Evolutionary conservation across 1,140 invertebrate species (phyloP), one percentile per base, ranked within the genome.

Genomic region (Drosophila kikkawai): DNA sequence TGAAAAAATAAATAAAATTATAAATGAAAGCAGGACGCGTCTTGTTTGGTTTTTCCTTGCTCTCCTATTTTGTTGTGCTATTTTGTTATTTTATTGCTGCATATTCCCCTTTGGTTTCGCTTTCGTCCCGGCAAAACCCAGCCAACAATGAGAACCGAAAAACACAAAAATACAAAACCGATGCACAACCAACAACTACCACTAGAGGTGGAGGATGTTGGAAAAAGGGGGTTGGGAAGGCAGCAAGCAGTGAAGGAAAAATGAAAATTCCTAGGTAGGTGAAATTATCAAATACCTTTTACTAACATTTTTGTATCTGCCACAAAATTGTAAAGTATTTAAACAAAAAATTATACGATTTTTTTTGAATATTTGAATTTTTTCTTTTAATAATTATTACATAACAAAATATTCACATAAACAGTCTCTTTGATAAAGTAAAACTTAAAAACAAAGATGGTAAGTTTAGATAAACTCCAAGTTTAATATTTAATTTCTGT

Each of bases 1-100:
- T 88, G 84, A 78, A 75, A 80, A 87, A 80, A 87, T 88, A 87
- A 88, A 87, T 80, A 87, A 90, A 90, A 91, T 90, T 90, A 90
- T 90, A 90, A 90, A 85, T 85, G 82, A 85, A 88, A 74, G 83
- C 77, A 68, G 75, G 68, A 73, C 70, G 70, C 70, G 56, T 74
- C 70, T 74, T 60, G 67, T 73, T 74, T 74, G 70, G 45, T 29
- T 74, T 71, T 75, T 81, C 80, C 70, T 36, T 79, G 57, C 66
- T 70, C 50, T 66, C 59, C n/a, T 50, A 37, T 44, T 60, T 57
- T 66, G 26, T 73, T 82, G 51, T 80, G 56, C 71, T 88, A 90
- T 88, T 90, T 90, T 79, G 82, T 84, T 85, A 90, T 90, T 90
- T 87, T 76, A 85, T 90, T 78, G 55, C 63, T 90, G 84, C 37